Evolutionary conservation across 2,888 invertebrate genomes (phyloP), one percentile per base, ranked within the genome.

Genomic region (Endomychus coccineus): DNA sequence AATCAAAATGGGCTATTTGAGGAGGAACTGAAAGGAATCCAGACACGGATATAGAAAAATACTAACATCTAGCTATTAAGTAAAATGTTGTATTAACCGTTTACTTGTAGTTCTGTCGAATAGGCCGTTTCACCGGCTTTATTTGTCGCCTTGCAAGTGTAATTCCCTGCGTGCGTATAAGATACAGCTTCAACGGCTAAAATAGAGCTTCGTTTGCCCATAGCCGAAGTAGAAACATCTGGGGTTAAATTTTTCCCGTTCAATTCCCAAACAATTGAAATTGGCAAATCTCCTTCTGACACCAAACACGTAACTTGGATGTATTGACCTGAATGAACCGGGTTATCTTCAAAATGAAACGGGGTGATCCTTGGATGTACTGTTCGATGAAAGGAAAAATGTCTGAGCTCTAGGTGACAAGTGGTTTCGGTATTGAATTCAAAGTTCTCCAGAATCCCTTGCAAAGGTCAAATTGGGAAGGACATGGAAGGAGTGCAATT

Each of bases 211-310:
- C 75, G 74, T 42, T 72, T 73, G 11, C 75, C 74, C 6, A 19
- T 19, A 6, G 6, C 21, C 21, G n/a, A n/a, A n/a, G n/a, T n/a
- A n/a, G n/a, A n/a, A n/a, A n/a, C n/a, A n/a, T n/a, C n/a, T n/a
- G n/a, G n/a, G n/a, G n/a, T n/a, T 55, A 77, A 65, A 40, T 71
- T 69, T 57, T 72, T 71, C 41, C 77, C 77, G 69, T 82, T 78
- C 64, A 83, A 78, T 39, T 75, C 75, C 83, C 83, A 84, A 16
- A 70, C 67, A 38, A 84, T 76, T 36, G 71, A 71, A 58, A 84
- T 69, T 2, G 84, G 84, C 36, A 75, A 68, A 65, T 85, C 84
- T 42, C 84, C 82, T 62, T 79, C 77, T 36, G 74, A 31, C 48
- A 80, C 76, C 34, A 77, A 78, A 65, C 83, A 84, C 51, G 76